phyloP scores from a whole-genome alignment of 2,797 vertebrate genomes.

The Chloroceryle inda region DNA sequence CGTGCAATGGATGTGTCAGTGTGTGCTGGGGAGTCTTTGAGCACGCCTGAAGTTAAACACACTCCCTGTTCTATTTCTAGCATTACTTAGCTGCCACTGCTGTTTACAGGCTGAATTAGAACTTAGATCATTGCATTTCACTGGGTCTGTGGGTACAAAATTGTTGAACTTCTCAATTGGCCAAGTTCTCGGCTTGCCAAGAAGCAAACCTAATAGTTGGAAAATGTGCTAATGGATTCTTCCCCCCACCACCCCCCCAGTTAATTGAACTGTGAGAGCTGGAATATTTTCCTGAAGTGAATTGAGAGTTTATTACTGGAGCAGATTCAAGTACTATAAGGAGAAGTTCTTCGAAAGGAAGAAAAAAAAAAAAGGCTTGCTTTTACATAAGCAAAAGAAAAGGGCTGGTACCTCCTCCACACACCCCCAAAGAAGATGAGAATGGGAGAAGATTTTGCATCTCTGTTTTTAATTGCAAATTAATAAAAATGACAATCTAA shows the following conservation, averaged over 20 bases:
- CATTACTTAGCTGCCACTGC: not conserved
- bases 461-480: constrained; percentile 64
- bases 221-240: constrained; percentile 43
- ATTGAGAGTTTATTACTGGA: constrained; percentile 39
- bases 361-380: not conserved
- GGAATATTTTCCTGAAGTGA: constrained; percentile 34
- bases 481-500: constrained; percentile 29
- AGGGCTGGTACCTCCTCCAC: constrained; percentile 54
- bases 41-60: not conserved
- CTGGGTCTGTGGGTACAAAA: not conserved
- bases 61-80: not conserved
- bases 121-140: not conserved
- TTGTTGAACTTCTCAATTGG: not conserved
- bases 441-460: constrained; percentile 44
- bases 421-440: constrained; percentile 58
- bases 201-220: constrained; percentile 11
- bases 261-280: constrained; percentile 47
- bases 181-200: not conserved
- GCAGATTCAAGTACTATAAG: constrained; percentile 52
- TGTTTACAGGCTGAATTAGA: not conserved
- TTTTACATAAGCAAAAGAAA: constrained; percentile 59
- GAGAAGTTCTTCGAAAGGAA: constrained; percentile 27
- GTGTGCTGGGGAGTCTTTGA: not conserved
- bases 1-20: not conserved
- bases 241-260: not conserved